Conservation (phyloP, 1,140 invertebrate species). For the Platyscapa corneri region DNA sequence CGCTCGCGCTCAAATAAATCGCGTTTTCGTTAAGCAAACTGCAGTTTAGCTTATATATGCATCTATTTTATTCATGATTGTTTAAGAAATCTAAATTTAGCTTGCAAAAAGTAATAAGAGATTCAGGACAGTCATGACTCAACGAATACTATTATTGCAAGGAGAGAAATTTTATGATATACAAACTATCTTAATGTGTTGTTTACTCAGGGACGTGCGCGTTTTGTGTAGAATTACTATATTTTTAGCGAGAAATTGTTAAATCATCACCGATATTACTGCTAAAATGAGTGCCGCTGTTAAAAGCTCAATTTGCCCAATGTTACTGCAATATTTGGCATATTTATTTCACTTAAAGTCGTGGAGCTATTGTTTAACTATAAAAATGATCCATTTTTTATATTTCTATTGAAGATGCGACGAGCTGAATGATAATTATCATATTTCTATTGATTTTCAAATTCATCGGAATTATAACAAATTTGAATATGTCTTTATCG, state of each 20-base stretch:
- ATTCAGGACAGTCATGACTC: not conserved
- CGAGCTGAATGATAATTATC: not conserved
- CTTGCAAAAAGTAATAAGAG: not conserved
- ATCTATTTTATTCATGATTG: not conserved
- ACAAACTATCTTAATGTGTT: not conserved
- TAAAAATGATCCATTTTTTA: not conserved
- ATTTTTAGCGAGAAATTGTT: not conserved
- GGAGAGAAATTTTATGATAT: not conserved
- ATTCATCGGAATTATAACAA: not conserved
- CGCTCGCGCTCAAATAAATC: not conserved
- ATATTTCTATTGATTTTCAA: not conserved
- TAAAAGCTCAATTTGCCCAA: not conserved
- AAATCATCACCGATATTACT: not conserved
- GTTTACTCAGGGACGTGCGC: not conserved
- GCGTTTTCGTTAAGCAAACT: not conserved
- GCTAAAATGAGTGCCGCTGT: not conserved
- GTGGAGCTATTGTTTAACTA: not conserved
- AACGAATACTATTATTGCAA: not conserved
- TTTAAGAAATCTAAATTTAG: conserved; percentile 7
- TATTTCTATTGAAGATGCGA: not conserved
- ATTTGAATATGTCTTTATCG: not conserved
- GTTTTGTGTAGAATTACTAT: not conserved
- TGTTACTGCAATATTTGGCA: not conserved
- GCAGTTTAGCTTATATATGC: not conserved
- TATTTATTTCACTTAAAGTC: too few relatives aligned